Percentiles rank a stretch among this genome's conserved stretches.
Conservation (phyloP, 2,113 vertebrate species). For the Spea bombifrons region DNA sequence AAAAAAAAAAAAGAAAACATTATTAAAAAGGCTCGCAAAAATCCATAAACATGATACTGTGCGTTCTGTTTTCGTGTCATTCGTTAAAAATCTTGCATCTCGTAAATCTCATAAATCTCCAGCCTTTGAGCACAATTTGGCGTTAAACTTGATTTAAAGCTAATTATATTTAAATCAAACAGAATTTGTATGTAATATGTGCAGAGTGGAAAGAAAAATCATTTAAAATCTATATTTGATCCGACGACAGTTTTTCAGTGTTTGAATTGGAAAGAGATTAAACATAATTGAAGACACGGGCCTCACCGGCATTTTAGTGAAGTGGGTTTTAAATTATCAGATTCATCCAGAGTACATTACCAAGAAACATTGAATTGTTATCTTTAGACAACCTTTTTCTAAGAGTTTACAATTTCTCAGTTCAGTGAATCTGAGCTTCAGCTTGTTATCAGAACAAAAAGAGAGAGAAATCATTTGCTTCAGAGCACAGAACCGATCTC, state of each 20-base stretch:
- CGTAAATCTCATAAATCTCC: constrained; percentile 60
- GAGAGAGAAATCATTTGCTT: constrained; percentile 84
- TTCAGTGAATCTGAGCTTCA: constrained; percentile 95
- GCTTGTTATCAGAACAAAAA: constrained; percentile 98
- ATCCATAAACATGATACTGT: constrained; percentile 48
- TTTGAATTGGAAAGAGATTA: constrained; percentile 93
- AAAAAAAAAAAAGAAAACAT: neutral
- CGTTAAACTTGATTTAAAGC: constrained; percentile 68
- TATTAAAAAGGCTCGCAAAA: neutral
- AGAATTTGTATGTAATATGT: constrained; percentile 54
- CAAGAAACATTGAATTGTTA: constrained; percentile 95
- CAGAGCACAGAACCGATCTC: constrained; percentile 89
- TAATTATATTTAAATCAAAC: constrained; percentile 57
- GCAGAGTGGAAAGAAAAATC: constrained; percentile 62
- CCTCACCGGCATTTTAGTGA: constrained; percentile 84
- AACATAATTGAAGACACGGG: constrained; percentile 87
- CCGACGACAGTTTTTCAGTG: constrained; percentile 81
- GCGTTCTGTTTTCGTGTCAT: constrained; percentile 55
- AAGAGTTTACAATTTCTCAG: constrained; percentile 99
- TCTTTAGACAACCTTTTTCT: constrained; percentile 90
- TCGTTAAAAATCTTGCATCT: constrained; percentile 61
- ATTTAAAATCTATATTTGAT: constrained; percentile 92
- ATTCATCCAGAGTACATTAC: constrained; percentile 91
- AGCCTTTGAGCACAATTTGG: constrained; percentile 60
- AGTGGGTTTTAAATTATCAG: constrained; percentile 90